Evolutionary conservation across 2,888 invertebrate genomes (phyloP), one percentile per base, ranked within the genome.

Genomic region (Tetropium fuscum): DNA sequence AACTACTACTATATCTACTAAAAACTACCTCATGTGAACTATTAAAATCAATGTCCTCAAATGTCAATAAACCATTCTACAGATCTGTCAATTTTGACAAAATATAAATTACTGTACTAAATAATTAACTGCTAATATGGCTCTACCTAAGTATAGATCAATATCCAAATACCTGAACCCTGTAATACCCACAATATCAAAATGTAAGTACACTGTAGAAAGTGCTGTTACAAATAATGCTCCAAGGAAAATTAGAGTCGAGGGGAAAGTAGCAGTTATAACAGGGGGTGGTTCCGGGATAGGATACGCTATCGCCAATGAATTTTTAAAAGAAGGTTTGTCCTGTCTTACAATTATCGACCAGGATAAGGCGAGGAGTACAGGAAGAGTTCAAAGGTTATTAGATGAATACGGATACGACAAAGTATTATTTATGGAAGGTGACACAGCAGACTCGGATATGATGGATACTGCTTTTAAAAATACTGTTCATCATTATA

Each of bases 241-340:
- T 1, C 15, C 15, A 2, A 44, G 34, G n/a, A 53, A 41, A 11
- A 20, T 45, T 1, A 41, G 48, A 7, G 22, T 59, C 59, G 41
- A 55, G 88, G 79, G 88, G 88, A 89, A 89, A 80, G 88, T 90
- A 57, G 90, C 88, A 22, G 81, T 92, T 60, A 85, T 91, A 51
- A 91, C 91, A 15, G 91, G 91, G 22, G 91, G 88, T 38, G 90
- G 90, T 8, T 86, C 87, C 49, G 91, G 91, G 53, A 89, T 92
- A 66, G 91, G 91, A 3, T 84, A 87, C 51, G 86, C 88, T 2
- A 88, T 88, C 72, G 87, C 87, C 64, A 87, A 88, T 69, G 88
- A 90, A 73, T 80, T 92, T 36, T 82, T 91, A 43, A 87, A 87
- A 74, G 85, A 88, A 71, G 91, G 90, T n/a, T 64, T 72, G 40